Percentiles rank a stretch among this genome's conserved stretches.
These are phyloP conservation scores for Staurois parvus DNA, from an alignment of 2,797 vertebrate genomes.

Conservation along the genomic window DNA sequence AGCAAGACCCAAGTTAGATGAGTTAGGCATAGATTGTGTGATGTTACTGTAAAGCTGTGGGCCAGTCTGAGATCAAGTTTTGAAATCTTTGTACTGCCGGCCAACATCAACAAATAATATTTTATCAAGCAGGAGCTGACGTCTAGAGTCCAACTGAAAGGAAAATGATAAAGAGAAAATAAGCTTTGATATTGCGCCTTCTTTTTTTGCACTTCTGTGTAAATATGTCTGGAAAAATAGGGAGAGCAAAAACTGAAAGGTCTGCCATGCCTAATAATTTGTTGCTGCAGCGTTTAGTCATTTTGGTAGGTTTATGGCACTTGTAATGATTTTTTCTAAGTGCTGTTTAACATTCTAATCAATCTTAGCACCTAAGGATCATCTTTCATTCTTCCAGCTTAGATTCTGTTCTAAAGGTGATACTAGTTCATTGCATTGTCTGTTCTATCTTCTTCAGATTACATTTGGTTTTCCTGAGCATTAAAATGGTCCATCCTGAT, in stretches of 20 bases:
- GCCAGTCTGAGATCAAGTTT: too few relatives aligned
- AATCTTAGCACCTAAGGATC: background rate
- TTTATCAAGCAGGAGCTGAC: conserved; percentile 18
- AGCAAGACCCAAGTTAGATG: too few relatives aligned
- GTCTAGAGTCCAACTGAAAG: background rate
- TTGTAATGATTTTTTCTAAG: background rate
- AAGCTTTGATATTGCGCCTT: background rate
- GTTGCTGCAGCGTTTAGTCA: background rate
- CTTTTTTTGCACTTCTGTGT: background rate
- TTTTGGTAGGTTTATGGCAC: background rate
- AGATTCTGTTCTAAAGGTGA: background rate
- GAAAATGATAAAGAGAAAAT: conserved; percentile 1
- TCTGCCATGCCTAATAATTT: conserved; percentile 25
- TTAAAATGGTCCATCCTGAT: too few relatives aligned
- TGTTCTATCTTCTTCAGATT: background rate
- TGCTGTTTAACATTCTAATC: background rate
- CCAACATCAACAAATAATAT: conserved; percentile 52
- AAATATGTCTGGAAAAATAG: conserved; percentile 25
- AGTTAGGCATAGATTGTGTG: too few relatives aligned
- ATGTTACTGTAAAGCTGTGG: too few relatives aligned
- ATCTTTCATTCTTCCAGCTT: background rate
- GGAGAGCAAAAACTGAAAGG: background rate
- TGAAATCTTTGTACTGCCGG: conserved; percentile 23
- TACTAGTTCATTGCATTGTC: background rate
- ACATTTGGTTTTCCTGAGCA: too few relatives aligned